phyloP scores from a whole-genome alignment of 2,888 invertebrate genomes.

The Colostygia pectinataria region DNA sequence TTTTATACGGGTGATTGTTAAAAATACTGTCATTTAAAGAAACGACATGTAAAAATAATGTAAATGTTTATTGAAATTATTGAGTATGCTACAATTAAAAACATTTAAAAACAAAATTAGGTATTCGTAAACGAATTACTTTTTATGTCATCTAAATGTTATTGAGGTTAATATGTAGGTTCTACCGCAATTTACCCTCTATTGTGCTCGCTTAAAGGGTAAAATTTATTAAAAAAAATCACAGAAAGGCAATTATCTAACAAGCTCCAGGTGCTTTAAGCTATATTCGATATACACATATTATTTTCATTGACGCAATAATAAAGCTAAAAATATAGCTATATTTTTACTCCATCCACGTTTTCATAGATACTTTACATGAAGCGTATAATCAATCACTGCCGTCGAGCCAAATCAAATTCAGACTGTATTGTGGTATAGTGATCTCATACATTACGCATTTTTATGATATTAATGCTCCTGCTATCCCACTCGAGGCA shows the following conservation, averaged over 20 bases:
- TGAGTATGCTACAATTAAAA: too few relatives aligned
- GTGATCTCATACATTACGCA: conserved; percentile 23
- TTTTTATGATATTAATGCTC: conserved; percentile 22
- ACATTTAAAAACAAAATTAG: too few relatives aligned
- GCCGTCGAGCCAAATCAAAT: conserved; percentile 29
- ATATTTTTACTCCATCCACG: background rate
- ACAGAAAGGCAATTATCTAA: too few relatives aligned
- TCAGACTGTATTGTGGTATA: conserved; percentile 20
- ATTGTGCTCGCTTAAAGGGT: too few relatives aligned
- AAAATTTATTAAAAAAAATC: too few relatives aligned
- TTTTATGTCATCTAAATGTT: too few relatives aligned
- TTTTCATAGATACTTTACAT: background rate
- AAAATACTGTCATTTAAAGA: conserved; percentile 39
- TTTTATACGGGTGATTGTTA: conserved; percentile 62
- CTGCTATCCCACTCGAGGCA: conserved; percentile 1
- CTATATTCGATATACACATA: conserved; percentile 61
- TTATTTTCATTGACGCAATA: conserved; percentile 7
- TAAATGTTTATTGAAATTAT: too few relatives aligned
- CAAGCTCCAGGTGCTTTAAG: too few relatives aligned
- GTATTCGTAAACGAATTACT: too few relatives aligned
- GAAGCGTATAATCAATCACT: conserved; percentile 27
- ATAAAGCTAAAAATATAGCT: conserved; percentile 2
- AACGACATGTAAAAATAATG: too few relatives aligned
- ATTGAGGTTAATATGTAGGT: too few relatives aligned
- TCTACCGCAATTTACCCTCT: too few relatives aligned